These are phyloP conservation scores for Apolygus lucorum DNA, from an alignment of 1,140 invertebrate genomes.

Conservation along the genomic window DNA sequence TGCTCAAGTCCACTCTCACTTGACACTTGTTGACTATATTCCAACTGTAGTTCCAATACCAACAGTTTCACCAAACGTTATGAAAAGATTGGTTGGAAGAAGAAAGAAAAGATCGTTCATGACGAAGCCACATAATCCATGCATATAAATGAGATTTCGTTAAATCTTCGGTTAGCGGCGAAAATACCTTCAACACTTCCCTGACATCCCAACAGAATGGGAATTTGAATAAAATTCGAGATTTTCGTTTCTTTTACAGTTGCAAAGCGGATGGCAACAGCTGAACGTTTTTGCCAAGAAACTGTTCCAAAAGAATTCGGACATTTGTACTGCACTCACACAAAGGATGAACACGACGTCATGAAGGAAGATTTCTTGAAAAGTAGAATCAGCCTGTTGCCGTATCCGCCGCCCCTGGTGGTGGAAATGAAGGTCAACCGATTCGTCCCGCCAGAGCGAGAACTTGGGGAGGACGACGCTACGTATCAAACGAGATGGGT, in stretches of 20 bases:
- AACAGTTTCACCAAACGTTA: too few relatives aligned
- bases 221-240: too few relatives aligned
- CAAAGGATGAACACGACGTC: not conserved
- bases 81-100: too few relatives aligned
- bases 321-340: not conserved
- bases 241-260: too few relatives aligned
- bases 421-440: not conserved
- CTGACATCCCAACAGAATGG: too few relatives aligned
- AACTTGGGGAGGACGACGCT: not conserved
- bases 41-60: too few relatives aligned
- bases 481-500: not conserved
- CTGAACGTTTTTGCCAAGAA: not conserved
- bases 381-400: not conserved
- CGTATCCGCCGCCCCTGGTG: not conserved
- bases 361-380: not conserved
- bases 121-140: too few relatives aligned
- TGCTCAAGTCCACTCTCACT: too few relatives aligned
- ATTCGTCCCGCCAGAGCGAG: not conserved
- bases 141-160: not conserved
- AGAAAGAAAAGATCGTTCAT: too few relatives aligned
- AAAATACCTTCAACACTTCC: too few relatives aligned
- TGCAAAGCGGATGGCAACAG: not conserved
- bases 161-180: too few relatives aligned
- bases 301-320: not conserved
- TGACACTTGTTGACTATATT: too few relatives aligned